Evolutionary conservation across 1,140 invertebrate genomes (phyloP).

Genomic region (Papilio glaucus): DNA sequence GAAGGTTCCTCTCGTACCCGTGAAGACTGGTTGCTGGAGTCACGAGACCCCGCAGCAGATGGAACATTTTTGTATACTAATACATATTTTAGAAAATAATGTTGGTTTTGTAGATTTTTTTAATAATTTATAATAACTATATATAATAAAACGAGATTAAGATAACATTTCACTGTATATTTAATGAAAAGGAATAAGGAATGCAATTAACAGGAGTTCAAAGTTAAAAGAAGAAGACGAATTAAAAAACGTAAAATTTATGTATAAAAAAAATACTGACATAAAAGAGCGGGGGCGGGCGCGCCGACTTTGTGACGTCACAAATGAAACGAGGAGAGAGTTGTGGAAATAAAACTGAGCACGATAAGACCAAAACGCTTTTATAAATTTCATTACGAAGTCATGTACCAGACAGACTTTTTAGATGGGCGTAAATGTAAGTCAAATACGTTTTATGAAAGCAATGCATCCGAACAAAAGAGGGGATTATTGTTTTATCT

Average conservation of each 20-base stretch:
- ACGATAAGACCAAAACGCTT: constrained; percentile 8
- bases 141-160: no score
- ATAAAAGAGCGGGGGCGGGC: constrained; percentile 21
- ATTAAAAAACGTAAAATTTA: background rate
- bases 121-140: background rate
- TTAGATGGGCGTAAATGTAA: background rate
- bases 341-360: constrained; percentile 25
- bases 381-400: constrained; percentile 14
- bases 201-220: constrained; percentile 8
- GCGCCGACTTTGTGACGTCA: constrained; percentile 7
- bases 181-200: constrained; percentile 14
- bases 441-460: background rate
- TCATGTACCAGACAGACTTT: background rate
- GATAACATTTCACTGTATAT: no score
- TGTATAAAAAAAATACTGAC: constrained; percentile 20
- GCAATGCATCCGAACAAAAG: no score
- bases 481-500: no score
- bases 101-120: no score
- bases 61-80: no score
- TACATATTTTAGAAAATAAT: no score
- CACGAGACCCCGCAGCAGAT: no score
- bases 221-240: background rate
- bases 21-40: no score
- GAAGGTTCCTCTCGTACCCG: no score
- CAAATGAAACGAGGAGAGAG: constrained; percentile 7